Base-by-base conservation (phyloP, 2,113 vertebrate genomes). In the Tupaia chinensis region DNA sequence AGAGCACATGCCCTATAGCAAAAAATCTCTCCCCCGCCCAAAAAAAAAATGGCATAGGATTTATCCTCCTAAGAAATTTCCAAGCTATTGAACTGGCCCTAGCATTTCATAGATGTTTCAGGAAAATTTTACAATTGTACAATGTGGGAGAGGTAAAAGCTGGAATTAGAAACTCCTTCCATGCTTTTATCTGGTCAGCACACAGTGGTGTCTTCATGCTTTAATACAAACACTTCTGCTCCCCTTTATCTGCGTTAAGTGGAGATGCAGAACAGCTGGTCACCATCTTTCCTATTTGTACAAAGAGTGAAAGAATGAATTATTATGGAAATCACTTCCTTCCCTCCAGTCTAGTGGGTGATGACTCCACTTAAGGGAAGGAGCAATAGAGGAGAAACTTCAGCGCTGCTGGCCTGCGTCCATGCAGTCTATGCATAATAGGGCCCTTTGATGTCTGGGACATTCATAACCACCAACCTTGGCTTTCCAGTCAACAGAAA, bases 381-480 rank as follows among this genome's bases (percentile, higher is more conserved):
- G 84, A 91, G 78, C 25, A 93, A 68, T 8, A 86, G 58, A 96
- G n/a, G 77, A 73, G 72, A 90, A 92, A 93, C 60, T 70, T 61
- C 65, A 95, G n/a, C 54, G 69, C 53, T 74, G 22, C 58, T 97
- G 97, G 96, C 96, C 56, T 60, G 61, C 13, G 73, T 97, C 94
- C 97, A 97, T 25, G 54, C 16, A 65, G 60, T 95, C 95, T 97
- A 77, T 84, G 93, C 58, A 94, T 94, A 96, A 96, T 78, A 95
- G 95, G 95, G 53, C 15, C 91, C 96, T 97, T 97, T 97, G 97
- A 97, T 96, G 97, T 98, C 87, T 95, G 58, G 54, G 84, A 90
- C 89, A 96, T 92, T 95, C 93, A 92, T 87, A 95, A 92, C 89
- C 84, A 95, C 68, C n/a, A 93, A 95, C 89, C 78, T 97, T 73